Base-by-base conservation (phyloP, 2,888 invertebrate genomes). In the Aethes cnicana region DNA sequence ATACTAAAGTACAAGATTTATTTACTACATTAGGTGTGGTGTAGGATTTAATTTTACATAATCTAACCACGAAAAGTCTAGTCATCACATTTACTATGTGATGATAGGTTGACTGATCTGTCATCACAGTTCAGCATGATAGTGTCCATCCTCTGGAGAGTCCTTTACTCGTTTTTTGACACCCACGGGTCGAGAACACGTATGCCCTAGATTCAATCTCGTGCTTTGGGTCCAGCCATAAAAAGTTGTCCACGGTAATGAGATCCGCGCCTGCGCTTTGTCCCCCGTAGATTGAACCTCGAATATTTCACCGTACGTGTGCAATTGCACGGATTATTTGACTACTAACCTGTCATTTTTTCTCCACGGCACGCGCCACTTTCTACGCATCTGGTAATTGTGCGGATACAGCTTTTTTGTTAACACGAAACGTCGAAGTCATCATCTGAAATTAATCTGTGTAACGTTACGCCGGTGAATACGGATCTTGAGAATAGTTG, bases 301-400 rank as follows among this genome's bases (percentile, higher is more conserved):
- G 77, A 76, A 77, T 85, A 84, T 83, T 83, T 81, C 86, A 83
- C 84, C 76, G 80, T 81, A 86, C 85, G 85, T 88, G 88, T 83
- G 81, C 83, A 83, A 86, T 85, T 80, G 84, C 79, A 84, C 81
- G 81, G 84, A 83, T 84, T 87, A 80, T 80, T 80, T 79, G 79
- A 79, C 73, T 70, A 78, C 76, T 79, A 77, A 74, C 72, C 75
- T 77, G 69, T 73, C 69, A 71, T 71, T 85, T 86, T 88, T 87
- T 86, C 77, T 80, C 56, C 64, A 55, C 71, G 79, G 87, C 87
- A 87, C 88, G 88, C 77, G 87, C 81, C 74, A 78, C 87, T 86
- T 85, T 86, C 87, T 85, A 85, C 73, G 72, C 71, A 75, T 69
- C 68, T 68, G 77, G 79, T 82, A 81, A 85, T 84, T 84, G 78